These are phyloP conservation scores for Micronycteris hirsuta DNA, from an alignment of 2,113 vertebrate species.

Conservation along the genomic window DNA sequence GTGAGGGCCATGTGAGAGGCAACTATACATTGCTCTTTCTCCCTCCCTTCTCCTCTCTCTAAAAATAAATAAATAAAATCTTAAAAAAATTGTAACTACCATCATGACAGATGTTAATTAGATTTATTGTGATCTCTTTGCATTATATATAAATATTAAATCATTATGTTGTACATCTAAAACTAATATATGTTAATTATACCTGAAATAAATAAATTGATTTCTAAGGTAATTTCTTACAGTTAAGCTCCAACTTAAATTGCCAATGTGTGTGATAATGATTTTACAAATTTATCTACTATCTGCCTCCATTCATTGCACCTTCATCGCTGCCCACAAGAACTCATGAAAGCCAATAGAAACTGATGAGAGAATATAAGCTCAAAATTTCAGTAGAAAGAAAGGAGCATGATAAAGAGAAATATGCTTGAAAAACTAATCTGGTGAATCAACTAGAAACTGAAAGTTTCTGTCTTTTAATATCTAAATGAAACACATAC, in stretches of 20 bases:
- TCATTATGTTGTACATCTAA: not conserved
- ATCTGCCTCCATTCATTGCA: not conserved
- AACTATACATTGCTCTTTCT: too few species aligned
- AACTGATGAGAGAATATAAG: not conserved
- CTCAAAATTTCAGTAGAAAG: not conserved
- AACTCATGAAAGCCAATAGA: not conserved
- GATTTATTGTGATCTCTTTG: not conserved
- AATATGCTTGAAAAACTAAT: not conserved
- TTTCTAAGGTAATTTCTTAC: not conserved
- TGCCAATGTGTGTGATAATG: not conserved
- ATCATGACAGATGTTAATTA: not conserved
- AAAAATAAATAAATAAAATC: too few species aligned
- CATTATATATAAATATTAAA: not conserved
- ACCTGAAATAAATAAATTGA: not conserved
- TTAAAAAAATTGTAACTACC: not conserved
- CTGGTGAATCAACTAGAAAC: not conserved
- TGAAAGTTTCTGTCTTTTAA: not conserved
- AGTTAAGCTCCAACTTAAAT: not conserved
- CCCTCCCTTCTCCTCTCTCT: too few species aligned
- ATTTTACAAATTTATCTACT: not conserved
- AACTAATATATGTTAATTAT: not conserved
- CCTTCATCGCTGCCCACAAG: not conserved
- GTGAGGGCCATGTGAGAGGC: too few species aligned
- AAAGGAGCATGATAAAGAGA: not conserved
- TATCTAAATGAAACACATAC: not conserved